Percentiles rank a stretch among this genome's conserved stretches.
Evolutionary conservation across 2,113 vertebrate genomes (phyloP).

Genomic region (Muscicapa adusta): DNA sequence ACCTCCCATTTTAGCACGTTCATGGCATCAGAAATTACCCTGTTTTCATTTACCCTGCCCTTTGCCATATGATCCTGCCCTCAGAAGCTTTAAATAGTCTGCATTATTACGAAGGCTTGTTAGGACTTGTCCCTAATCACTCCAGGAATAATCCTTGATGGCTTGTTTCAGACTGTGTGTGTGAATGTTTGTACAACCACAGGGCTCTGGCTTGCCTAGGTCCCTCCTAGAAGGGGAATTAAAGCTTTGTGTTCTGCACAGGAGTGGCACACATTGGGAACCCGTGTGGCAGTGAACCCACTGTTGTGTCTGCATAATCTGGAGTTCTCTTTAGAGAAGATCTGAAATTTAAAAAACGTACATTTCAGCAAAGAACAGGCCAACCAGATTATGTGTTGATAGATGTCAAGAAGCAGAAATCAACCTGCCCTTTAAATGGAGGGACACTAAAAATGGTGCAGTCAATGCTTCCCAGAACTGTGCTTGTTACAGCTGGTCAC

Average conservation of each 20-base stretch:
- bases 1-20: slow-evolving; percentile 41
- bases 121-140: slow-evolving; percentile 65
- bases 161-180: not conserved
- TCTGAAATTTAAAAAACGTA: not conserved
- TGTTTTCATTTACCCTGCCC: slow-evolving; percentile 54
- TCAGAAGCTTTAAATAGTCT: slow-evolving; percentile 66
- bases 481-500: not conserved
- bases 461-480: not conserved
- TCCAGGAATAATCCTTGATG: slow-evolving; percentile 66
- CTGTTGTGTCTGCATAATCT: not conserved
- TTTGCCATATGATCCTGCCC: slow-evolving; percentile 59
- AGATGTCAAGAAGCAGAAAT: not conserved
- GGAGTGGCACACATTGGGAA: not conserved
- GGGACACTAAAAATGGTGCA: not conserved
- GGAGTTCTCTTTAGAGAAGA: not conserved
- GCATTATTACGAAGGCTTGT: slow-evolving; percentile 63
- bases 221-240: not conserved
- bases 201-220: not conserved
- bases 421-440: slow-evolving; percentile 12
- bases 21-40: slow-evolving; percentile 45
- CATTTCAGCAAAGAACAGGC: not conserved
- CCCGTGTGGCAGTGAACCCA: not conserved
- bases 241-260: not conserved
- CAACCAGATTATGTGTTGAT: not conserved
- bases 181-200: slow-evolving; percentile 3